Evolutionary conservation across 1,140 invertebrate species (phyloP), one percentile per base, ranked within the genome.

Genomic region (Drosophila takahashii): DNA sequence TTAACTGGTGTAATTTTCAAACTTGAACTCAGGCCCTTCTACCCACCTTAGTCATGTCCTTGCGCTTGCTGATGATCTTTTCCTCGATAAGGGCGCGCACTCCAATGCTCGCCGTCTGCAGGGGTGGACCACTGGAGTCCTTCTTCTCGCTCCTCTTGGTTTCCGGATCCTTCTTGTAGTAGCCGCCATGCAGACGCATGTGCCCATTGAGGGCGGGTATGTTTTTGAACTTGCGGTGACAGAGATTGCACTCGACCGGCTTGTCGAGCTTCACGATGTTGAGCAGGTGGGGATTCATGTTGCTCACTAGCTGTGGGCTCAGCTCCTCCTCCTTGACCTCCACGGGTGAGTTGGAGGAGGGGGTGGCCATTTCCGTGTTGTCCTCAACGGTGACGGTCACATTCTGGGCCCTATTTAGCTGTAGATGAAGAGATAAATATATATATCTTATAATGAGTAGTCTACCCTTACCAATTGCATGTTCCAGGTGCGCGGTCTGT

Each of bases 191-290:
- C 22, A 99, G 93, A 79, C 98, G 94, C 98, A 99, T 99, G 91
- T 99, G 98, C 13, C 98, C 98, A 93, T 99, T 99, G 32, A 99
- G 94, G 15, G 98, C 98, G 7, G 98, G 97, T 92, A 98, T 96
- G 92, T 99, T 99, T 93, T 99, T 99, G 93, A 99, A 99, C 92
- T 97, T 96, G 51, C 97, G 94, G 92, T 98, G 96, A 92, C 98
- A 99, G 39, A 99, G 94, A 93, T 97, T 97, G 92, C 98, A 99
- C 92, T 98, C 97, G 22, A 98, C 97, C 26, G 97, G 97, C 91
- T 97, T 97, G 15, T 95, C 95, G 27, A 93, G 86, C 75, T 94
- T 93, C 5, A 93, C 83, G 57, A 94, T 94, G 71, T 93, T 94
- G 37, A 92, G 73, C 53, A 91, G 62, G 60, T 92, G 86, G 39